Evolutionary conservation across 2,888 invertebrate species (phyloP).

Genomic region (Cordilura impudica): DNA sequence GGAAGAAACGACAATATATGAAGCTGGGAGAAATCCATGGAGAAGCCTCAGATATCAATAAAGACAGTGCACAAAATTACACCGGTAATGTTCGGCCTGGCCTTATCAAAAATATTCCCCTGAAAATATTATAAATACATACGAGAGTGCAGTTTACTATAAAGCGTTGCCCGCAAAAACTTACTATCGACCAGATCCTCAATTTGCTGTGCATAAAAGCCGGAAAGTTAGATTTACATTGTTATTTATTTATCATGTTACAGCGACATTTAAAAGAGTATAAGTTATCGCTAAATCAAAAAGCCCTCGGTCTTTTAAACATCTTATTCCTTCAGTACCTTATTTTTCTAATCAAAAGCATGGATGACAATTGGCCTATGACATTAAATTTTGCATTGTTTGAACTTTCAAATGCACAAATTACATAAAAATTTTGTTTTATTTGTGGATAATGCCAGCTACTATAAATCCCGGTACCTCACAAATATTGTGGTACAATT

Average conservation of each 20-base stretch:
- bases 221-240: too few relatives aligned
- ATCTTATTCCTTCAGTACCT: too few relatives aligned
- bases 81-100: background rate
- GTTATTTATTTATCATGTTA: too few relatives aligned
- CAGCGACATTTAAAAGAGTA: too few relatives aligned
- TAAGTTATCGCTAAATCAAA: too few relatives aligned
- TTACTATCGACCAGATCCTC: too few relatives aligned
- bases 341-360: conserved; percentile 51
- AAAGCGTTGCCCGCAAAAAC: too few relatives aligned
- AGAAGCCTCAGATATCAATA: conserved; percentile 19
- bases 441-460: conserved; percentile 59
- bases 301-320: too few relatives aligned
- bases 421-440: conserved; percentile 42
- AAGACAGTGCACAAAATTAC: background rate
- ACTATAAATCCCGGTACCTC: conserved; percentile 47
- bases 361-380: conserved; percentile 57
- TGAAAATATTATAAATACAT: too few relatives aligned
- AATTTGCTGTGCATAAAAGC: conserved; percentile 25
- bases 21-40: conserved; percentile 23
- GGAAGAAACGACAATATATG: conserved; percentile 45
- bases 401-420: conserved; percentile 53
- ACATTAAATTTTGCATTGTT: conserved; percentile 44
- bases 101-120: conserved; percentile 21
- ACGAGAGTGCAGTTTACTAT: too few relatives aligned
- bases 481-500: conserved; percentile 56